phyloP scores from a whole-genome alignment of 2,113 vertebrate genomes.

The Equus quagga region DNA sequence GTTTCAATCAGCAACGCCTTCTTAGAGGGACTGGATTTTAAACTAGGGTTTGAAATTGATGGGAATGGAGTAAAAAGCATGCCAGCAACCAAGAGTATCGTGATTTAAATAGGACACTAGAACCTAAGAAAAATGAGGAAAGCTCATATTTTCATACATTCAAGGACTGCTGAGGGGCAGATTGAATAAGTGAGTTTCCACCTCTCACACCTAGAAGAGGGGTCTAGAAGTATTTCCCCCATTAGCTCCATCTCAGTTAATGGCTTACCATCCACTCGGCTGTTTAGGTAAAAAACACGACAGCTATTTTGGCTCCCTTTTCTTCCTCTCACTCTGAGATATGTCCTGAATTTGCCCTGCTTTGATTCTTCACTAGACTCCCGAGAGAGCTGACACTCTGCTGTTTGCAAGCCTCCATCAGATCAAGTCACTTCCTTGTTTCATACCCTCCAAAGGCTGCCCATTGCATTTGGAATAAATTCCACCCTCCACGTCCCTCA shows the following conservation, averaged over 20 bases:
- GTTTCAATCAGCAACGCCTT: neutral
- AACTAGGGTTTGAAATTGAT: neutral
- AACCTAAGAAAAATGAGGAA: neutral
- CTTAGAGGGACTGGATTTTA: neutral
- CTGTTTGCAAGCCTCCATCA: neutral
- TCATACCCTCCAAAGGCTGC: neutral
- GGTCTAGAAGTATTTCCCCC: too few relatives aligned
- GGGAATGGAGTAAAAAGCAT: neutral
- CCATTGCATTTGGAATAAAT: neutral
- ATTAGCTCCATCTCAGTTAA: neutral
- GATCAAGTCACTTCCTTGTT: neutral
- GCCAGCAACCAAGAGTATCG: neutral
- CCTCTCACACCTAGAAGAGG: neutral
- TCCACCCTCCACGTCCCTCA: neutral
- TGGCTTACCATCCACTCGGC: neutral
- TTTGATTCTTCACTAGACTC: slow-evolving; percentile 1
- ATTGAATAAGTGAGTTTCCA: neutral
- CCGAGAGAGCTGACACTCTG: neutral
- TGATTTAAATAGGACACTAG: slow-evolving; percentile 8
- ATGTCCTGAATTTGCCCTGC: neutral
- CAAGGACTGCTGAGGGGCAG: neutral
- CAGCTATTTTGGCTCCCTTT: neutral
- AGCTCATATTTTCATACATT: neutral
- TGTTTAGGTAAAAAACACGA: neutral
- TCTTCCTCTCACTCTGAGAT: neutral